Conservation (phyloP, 2,113 vertebrate genomes). For the Podarcis muralis region DNA sequence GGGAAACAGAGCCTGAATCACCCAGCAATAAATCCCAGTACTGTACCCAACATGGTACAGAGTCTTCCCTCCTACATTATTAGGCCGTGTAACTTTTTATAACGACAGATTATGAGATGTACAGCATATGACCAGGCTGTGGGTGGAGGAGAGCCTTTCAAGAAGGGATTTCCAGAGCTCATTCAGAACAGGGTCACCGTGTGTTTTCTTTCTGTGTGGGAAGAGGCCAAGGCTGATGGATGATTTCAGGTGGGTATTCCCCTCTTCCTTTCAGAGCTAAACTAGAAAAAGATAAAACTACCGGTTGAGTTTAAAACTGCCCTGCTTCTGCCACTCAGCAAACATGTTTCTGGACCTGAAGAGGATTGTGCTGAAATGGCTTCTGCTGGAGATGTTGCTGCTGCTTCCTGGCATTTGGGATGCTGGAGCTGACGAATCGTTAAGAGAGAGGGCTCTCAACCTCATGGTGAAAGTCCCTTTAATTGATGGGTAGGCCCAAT, state of each 20-base stretch:
- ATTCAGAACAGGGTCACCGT: background rate
- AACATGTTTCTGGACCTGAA: background rate
- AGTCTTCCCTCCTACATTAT: too few relatives aligned
- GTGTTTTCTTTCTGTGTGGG: background rate
- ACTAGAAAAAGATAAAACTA: background rate
- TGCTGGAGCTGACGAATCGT: slow-evolving; percentile 50
- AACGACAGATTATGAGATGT: background rate
- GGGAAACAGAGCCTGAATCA: too few relatives aligned
- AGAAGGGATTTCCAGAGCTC: background rate
- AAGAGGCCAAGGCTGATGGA: background rate
- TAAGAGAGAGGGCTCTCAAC: slow-evolving; percentile 50
- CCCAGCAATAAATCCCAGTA: too few relatives aligned
- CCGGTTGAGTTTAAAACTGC: background rate
- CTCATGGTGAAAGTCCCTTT: slow-evolving; percentile 79
- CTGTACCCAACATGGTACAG: too few relatives aligned
- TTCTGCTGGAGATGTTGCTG: slow-evolving; percentile 29
- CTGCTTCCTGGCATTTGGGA: slow-evolving; percentile 36
- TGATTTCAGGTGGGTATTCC: background rate
- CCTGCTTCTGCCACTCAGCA: too few relatives aligned
- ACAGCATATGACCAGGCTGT: background rate
- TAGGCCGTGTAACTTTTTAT: background rate
- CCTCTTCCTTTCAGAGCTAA: background rate
- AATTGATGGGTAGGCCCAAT: slow-evolving; percentile 82
- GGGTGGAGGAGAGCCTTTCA: background rate
- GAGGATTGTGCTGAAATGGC: background rate